Percentiles rank a stretch among this genome's conserved stretches.
Conservation (phyloP, 2,797 vertebrate species). For the Silurus lanzhouensis region DNA sequence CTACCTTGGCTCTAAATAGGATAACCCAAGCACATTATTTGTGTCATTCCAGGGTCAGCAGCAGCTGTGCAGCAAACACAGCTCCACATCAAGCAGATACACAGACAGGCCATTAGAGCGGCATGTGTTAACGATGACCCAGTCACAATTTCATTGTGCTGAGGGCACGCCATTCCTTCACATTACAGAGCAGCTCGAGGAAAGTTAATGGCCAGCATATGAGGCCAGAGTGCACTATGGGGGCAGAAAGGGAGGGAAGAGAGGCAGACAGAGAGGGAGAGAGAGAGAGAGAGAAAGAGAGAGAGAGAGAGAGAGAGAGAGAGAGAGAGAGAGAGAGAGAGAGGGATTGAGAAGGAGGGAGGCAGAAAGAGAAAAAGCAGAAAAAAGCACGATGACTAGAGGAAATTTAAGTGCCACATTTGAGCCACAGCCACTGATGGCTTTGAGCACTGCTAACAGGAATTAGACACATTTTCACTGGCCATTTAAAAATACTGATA, state of each 20-base stretch:
- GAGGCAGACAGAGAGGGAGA: constrained; percentile 15
- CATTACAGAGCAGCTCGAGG: constrained; percentile 65
- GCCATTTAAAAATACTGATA: not conserved
- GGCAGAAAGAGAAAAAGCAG: not conserved
- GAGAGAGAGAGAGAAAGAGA: constrained; percentile 19
- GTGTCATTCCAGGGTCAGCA: constrained; percentile 53
- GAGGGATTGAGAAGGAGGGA: not conserved
- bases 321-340: constrained; percentile 28
- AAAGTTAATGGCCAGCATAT: constrained; percentile 64
- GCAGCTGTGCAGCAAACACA: constrained; percentile 54
- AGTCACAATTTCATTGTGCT: constrained; percentile 60
- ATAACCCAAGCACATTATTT: constrained; percentile 58
- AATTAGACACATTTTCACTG: not conserved
- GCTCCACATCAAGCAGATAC: constrained; percentile 41
- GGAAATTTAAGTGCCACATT: constrained; percentile 12
- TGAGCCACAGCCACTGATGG: not conserved
- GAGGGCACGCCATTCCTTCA: constrained; percentile 63
- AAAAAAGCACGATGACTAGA: constrained; percentile 16
- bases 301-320: constrained; percentile 14
- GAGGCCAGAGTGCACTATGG: constrained; percentile 53
- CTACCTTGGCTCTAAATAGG: constrained; percentile 53
- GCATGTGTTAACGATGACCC: constrained; percentile 61
- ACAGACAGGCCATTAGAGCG: constrained; percentile 46
- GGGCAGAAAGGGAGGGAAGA: constrained; percentile 32
- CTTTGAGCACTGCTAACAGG: not conserved